phyloP scores from a whole-genome alignment of 2,797 vertebrate genomes.

The Gymnoscopelus braueri region DNA sequence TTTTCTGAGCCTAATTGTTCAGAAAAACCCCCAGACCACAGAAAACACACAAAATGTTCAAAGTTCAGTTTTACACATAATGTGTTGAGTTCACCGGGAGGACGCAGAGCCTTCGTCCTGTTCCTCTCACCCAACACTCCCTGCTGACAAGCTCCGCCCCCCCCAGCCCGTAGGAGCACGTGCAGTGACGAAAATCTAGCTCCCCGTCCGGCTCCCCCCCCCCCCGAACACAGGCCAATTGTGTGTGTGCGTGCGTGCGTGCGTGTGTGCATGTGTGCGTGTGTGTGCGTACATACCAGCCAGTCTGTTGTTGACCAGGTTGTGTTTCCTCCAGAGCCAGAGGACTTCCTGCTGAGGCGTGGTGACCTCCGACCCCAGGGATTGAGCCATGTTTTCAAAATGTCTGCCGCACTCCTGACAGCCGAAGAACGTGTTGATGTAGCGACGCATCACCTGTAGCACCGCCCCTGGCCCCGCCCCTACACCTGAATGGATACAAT shows the following conservation, averaged over 20 bases:
- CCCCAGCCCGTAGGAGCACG: no score
- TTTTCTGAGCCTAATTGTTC: no score
- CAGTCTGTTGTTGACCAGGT: conserved; percentile 88
- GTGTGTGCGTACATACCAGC: conserved; percentile 78
- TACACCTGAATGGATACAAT: conserved; percentile 72
- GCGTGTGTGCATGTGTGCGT: neutral
- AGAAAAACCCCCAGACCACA: no score
- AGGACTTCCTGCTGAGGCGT: conserved; percentile 83
- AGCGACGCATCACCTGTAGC: conserved; percentile 86
- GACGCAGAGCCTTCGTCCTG: no score
- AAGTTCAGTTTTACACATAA: no score
- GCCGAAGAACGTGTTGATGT: conserved; percentile 90
- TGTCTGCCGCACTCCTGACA: conserved; percentile 89
- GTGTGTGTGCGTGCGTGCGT: neutral
- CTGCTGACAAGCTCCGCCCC: no score
- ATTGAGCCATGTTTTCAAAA: conserved; percentile 88
- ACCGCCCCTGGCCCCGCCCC: conserved; percentile 81
- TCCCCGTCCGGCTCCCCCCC: no score
- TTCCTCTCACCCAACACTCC: no score
- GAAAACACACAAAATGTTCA: no score
- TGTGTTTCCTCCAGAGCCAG: conserved; percentile 96
- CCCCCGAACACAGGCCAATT: no score
- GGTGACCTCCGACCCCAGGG: conserved; percentile 76
- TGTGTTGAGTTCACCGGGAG: no score
- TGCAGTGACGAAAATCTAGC: no score